Base-by-base conservation (phyloP, 2,797 vertebrate species). In the Onychomys torridus region DNA sequence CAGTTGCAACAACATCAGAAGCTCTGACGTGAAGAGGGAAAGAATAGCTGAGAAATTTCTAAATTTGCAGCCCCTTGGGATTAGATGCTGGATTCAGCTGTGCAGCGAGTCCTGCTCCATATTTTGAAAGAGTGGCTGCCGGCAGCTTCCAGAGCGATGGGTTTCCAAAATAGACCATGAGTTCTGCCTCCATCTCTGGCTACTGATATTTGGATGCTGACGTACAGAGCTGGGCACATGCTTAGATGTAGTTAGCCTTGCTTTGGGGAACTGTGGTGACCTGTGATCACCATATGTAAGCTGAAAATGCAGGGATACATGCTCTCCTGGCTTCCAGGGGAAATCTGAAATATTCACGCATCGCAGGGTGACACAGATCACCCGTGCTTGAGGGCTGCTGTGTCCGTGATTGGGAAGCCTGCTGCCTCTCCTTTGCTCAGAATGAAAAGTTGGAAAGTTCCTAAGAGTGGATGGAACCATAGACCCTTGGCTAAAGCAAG, bases 11-110 rank as follows among this genome's bases (percentile, higher is more conserved):
- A 55, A 77, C 96, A 95, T 95, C 93, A 94, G 95, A 97, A 93
- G 84, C 95, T 96, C 89, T 98, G 97, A 98, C 69, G 93, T 95
- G 95, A 89, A 92, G 78, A 96, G 91, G 96, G 73, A 97, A 93
- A 97, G 97, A 97, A 98, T 96, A 98, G 96, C 97, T 93, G 96
- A 97, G 96, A 96, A 96, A 94, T 69, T 97, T 98, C 98, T 98
- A 98, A 98, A 98, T 98, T 93, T 97, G 98, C 97, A 94, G 95
- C 77, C 97, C 67, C 89, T 84, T 71, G 90, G 91, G 98, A 92
- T 96, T 90, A 57, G 95, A 96, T 90, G 97, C 96, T 92, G 95
- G 94, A 95, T 97, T 97, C 96, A 90, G 97, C 95, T 57, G 5
- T 73, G 69, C 95, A 90, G 71, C 78, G 84, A 96, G 93, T 65